A percentile compares a stretch with the other conserved stretches of the same genome.
phyloP scores from a whole-genome alignment of 2,113 vertebrate genomes.

The Columbina picui region DNA sequence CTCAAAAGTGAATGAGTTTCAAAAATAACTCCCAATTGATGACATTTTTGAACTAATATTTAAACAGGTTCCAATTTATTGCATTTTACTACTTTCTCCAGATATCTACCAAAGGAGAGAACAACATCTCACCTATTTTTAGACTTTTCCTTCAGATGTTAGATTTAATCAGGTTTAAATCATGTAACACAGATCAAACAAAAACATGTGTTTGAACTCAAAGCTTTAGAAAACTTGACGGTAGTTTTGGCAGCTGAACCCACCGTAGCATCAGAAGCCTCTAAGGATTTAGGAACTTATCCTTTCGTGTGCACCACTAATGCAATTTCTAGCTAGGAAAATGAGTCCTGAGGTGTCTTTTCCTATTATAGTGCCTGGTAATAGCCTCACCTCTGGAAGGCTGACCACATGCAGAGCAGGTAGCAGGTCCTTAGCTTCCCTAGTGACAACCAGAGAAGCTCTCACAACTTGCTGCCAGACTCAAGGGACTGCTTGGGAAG shows the following conservation, averaged over 20 bases:
- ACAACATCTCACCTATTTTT: conserved; percentile 1
- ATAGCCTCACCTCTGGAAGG: neutral
- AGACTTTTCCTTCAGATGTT: neutral
- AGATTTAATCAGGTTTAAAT: conserved; percentile 25
- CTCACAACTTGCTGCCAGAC: conserved; percentile 13
- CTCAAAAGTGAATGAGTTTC: neutral
- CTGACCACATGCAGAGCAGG: neutral
- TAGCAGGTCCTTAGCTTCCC: conserved; percentile 4
- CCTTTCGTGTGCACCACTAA: neutral
- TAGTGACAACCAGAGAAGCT: conserved; percentile 43
- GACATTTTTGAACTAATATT: neutral
- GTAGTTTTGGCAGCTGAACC: neutral
- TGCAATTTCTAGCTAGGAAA: neutral
- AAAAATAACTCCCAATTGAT: neutral
- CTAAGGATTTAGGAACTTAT: neutral
- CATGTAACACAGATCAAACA: neutral
- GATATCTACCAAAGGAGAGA: neutral
- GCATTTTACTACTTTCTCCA: conserved; percentile 8
- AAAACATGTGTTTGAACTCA: neutral
- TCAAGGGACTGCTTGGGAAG: conserved; percentile 34
- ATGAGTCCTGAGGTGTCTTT: neutral
- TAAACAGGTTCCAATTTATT: neutral
- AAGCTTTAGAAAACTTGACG: neutral
- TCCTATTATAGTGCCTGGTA: conserved; percentile 30
- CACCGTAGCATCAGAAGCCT: neutral